Percentiles rank a stretch among this genome's conserved stretches.
Evolutionary conservation across 1,140 invertebrate genomes (phyloP).

Genomic region (Drosophila setifemur): DNA sequence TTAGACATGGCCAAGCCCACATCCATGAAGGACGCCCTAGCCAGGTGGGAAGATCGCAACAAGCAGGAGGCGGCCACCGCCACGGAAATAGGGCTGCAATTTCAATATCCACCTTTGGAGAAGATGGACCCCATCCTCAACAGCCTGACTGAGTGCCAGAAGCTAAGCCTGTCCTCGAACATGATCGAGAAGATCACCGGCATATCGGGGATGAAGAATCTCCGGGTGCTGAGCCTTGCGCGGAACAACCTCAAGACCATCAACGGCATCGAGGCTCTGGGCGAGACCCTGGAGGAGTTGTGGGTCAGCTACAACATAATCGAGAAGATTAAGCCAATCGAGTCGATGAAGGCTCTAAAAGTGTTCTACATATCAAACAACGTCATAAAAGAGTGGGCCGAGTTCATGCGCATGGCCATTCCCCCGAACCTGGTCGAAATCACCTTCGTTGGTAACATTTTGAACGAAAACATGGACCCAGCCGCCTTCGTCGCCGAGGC

Average conservation of each 20-base stretch:
- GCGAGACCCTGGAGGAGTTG: conserved; percentile 93
- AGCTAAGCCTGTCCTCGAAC: conserved; percentile 94
- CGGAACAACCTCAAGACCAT: conserved; percentile 96
- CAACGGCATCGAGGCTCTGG: conserved; percentile 91
- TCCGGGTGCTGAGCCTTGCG: conserved; percentile 92
- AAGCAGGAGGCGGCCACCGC: conserved; percentile 86
- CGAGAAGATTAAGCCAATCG: conserved; percentile 95
- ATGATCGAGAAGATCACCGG: conserved; percentile 94
- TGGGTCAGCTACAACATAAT: conserved; percentile 98
- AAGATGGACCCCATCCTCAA: conserved; percentile 90
- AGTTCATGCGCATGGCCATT: conserved; percentile 89
- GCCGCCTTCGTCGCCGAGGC: conserved; percentile 89
- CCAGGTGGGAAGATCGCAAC: conserved; percentile 91
- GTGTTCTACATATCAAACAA: conserved; percentile 95
- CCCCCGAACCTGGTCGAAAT: conserved; percentile 87
- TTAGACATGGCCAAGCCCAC: conserved; percentile 82
- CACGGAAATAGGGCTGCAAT: conserved; percentile 89
- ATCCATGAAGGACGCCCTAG: conserved; percentile 90
- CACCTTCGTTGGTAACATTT: conserved; percentile 91
- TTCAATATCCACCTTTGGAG: conserved; percentile 92
- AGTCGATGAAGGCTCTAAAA: conserved; percentile 90
- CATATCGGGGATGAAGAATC: conserved; percentile 90
- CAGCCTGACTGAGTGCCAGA: conserved; percentile 87
- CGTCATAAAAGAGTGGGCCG: conserved; percentile 93
- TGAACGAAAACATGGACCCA: conserved; percentile 90